Evolutionary conservation across 2,113 vertebrate genomes (phyloP), one percentile per base, ranked within the genome.

Genomic region (Acinonyx jubatus): DNA sequence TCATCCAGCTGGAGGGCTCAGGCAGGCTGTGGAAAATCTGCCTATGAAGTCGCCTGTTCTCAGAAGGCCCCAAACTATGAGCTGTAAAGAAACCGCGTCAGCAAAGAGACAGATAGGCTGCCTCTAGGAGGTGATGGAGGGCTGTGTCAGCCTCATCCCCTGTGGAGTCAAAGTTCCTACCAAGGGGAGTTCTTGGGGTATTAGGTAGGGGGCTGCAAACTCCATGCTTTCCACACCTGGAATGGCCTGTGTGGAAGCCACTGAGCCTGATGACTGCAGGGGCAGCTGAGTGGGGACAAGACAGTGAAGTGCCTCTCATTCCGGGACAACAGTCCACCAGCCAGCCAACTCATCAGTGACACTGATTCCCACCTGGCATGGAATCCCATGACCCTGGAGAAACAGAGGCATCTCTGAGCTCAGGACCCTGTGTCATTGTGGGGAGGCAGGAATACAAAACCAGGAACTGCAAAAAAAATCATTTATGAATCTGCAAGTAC

Each of bases 221-320:
- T 48, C 27, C 8, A 0, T 50, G 52, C 41, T 88, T 55, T 52
- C 8, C 7, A 41, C 36, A 2, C 5, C 29, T 21, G n/a, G 4
- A 38, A 19, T 16, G 29, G 14, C 27, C 55, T 2, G 1, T 1
- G 14, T 69, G 81, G 18, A 16, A 27, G 66, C 69, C 18, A 14
- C 36, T 4, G 23, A 27, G 76, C 23, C 14, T 61, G 6, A 27
- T 36, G 57, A 19, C 33, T 7, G 55, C 16, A 61, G 65, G 27
- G 41, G 29, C 15, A 45, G n/a, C 13, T 27, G 45, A 73, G 16
- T 21, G 18, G 78, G 41, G 14, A 71, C 7, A 10, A 68, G n/a
- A 13, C 50, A 6, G 4, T 5, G 23, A 50, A 29, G 12, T 0
- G 11, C 4, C 23, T 3, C 18, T 23, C 0, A 0, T 52, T 18